phyloP scores from a whole-genome alignment of 2,797 vertebrate genomes.

The Notoglanidium macrostoma region DNA sequence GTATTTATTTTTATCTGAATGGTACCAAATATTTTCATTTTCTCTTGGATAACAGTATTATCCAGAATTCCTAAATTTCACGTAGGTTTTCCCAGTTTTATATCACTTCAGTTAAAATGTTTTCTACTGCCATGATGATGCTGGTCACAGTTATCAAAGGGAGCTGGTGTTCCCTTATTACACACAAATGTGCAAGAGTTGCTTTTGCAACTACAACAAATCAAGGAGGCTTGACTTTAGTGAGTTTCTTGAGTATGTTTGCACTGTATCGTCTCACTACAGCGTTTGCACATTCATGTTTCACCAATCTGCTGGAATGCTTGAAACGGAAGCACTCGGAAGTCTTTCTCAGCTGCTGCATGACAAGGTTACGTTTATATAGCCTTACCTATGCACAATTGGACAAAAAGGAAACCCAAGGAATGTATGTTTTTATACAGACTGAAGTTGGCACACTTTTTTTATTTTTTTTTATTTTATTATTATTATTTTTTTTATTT shows the following conservation, averaged over 20 bases:
- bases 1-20: constrained; percentile 38
- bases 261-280: neutral
- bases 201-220: neutral
- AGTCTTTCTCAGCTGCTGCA: constrained; percentile 36
- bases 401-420: neutral
- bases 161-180: neutral
- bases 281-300: constrained; percentile 14
- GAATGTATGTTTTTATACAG: neutral
- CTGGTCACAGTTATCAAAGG: neutral
- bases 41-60: constrained; percentile 6
- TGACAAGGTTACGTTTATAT: constrained; percentile 13
- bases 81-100: neutral
- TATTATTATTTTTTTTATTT: neutral
- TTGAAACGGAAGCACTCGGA: constrained; percentile 39
- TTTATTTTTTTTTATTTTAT: neutral
- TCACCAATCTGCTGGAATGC: constrained; percentile 26
- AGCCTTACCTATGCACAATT: constrained; percentile 37
- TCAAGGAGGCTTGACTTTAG: neutral
- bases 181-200: no score
- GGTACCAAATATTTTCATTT: neutral
- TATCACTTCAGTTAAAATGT: neutral
- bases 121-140: neutral
- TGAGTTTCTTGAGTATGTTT: neutral
- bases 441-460: neutral
- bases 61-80: neutral